phyloP scores from a whole-genome alignment of 2,113 vertebrate genomes.

The Centrocercus urophasianus region DNA sequence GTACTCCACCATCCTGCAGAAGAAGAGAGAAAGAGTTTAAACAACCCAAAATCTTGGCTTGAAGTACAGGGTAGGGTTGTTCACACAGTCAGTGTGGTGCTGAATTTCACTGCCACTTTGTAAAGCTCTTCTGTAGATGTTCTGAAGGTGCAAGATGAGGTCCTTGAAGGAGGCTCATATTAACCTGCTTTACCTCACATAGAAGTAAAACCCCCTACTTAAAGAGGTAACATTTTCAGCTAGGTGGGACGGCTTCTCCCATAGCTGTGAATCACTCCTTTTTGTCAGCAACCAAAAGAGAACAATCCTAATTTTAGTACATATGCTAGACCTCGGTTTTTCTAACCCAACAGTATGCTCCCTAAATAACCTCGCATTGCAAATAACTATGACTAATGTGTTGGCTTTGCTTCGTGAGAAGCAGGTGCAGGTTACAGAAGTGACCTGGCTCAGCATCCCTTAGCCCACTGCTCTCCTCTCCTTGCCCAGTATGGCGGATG shows the following conservation, averaged over 20 bases:
- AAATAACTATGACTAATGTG: background rate
- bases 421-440: background rate
- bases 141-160: background rate
- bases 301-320: conserved; percentile 26
- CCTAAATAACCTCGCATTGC: conserved; percentile 28
- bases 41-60: background rate
- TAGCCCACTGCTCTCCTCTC: background rate
- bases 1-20: conserved; percentile 95
- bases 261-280: background rate
- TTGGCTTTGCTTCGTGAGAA: conserved; percentile 4
- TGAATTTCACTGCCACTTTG: background rate
- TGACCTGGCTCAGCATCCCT: background rate
- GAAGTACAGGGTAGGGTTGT: background rate
- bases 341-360: background rate
- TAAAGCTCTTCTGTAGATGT: background rate
- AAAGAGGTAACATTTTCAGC: background rate
- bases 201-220: conserved; percentile 1
- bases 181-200: background rate
- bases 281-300: background rate
- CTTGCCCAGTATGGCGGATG: background rate
- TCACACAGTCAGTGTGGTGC: background rate
- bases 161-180: background rate
- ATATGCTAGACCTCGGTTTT: conserved; percentile 1
- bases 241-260: background rate
- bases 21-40: conserved; percentile 37